These are phyloP conservation scores for Sebastolobus alascanus DNA, from an alignment of 2,797 vertebrate genomes.

Conservation along the genomic window DNA sequence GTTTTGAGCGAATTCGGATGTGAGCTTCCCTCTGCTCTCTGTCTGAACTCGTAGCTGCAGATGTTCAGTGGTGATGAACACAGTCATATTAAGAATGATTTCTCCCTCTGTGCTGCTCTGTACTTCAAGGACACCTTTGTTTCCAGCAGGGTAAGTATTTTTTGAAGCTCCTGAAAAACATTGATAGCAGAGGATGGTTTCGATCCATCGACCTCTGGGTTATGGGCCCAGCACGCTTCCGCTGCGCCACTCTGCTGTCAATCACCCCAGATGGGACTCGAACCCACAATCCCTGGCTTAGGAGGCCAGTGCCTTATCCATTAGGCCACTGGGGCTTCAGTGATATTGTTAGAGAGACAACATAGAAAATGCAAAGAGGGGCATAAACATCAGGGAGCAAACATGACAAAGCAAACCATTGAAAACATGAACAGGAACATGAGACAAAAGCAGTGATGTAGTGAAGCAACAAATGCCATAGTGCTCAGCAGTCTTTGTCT, in stretches of 20 bases:
- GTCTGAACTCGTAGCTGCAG: constrained; percentile 2
- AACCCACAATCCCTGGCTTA: constrained; percentile 7
- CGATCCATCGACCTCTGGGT: constrained; percentile 79
- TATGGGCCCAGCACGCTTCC: constrained; percentile 53
- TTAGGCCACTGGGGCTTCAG: constrained; percentile 52
- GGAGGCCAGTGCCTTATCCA: constrained; percentile 81
- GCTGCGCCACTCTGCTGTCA: constrained; percentile 30
- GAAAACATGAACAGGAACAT: background rate
- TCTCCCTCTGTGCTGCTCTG: background rate
- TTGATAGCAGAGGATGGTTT: constrained; percentile 52
- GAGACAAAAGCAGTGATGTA: background rate
- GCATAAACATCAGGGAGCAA: background rate
- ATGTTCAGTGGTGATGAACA: background rate
- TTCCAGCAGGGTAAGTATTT: background rate
- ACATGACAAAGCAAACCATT: background rate
- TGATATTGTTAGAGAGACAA: background rate
- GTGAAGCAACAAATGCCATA: background rate
- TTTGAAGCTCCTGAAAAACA: too few relatives aligned
- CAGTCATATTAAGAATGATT: background rate
- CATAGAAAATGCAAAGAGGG: background rate
- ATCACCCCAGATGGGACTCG: background rate
- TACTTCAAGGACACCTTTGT: background rate
- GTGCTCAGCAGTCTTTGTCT: background rate
- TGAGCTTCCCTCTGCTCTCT: background rate
- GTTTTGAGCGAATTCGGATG: constrained; percentile 8